Conservation (phyloP, 2,797 vertebrate species). For the Mormyrops boulengeri region DNA sequence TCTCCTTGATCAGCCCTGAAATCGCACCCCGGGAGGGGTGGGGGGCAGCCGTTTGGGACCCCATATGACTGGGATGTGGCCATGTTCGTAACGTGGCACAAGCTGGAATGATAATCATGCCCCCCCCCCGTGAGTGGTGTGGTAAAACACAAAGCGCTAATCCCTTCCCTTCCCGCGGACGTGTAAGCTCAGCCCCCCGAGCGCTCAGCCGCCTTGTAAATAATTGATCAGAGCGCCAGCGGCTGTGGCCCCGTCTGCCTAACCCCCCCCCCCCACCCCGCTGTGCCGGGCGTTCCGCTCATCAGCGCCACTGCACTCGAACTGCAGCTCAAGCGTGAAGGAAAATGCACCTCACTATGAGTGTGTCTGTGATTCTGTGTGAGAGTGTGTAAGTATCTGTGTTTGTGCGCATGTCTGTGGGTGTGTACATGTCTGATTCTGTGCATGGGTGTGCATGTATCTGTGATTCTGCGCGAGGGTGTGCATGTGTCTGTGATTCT, state of each 20-base stretch:
- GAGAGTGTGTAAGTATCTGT: background rate
- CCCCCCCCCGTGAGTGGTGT: background rate
- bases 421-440: background rate
- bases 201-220: background rate
- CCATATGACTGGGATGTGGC: background rate
- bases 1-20: background rate
- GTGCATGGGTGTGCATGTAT: background rate
- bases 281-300: background rate
- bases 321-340: background rate
- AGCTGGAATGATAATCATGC: background rate
- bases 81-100: background rate
- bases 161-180: background rate
- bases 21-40: background rate
- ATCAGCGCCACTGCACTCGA: background rate
- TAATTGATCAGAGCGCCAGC: background rate
- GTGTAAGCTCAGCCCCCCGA: background rate
- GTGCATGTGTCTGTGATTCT: background rate
- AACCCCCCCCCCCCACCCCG: background rate
- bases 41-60: background rate
- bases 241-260: background rate
- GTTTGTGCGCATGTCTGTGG: background rate
- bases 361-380: background rate
- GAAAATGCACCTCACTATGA: background rate
- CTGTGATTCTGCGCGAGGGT: background rate
- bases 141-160: background rate